Percentiles rank a stretch among this genome's conserved stretches.
phyloP scores from a whole-genome alignment of 2,888 invertebrate species.

The Meiosimyza decipiens region DNA sequence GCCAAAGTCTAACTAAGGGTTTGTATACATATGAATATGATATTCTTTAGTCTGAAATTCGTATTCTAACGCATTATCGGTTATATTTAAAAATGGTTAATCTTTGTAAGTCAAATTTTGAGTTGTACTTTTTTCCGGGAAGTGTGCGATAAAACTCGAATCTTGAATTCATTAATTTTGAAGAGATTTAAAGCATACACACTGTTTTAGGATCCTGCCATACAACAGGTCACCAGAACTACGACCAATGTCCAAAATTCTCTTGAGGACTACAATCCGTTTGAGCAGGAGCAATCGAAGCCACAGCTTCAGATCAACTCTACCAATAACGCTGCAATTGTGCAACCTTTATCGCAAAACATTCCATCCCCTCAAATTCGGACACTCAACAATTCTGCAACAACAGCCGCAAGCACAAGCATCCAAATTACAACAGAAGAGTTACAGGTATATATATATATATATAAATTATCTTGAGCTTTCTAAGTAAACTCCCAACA shows the following conservation, averaged over 20 bases:
- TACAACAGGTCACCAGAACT: constrained; percentile 88
- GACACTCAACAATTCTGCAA: constrained; percentile 27
- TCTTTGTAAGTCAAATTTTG: too few species aligned
- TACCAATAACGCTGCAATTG: constrained; percentile 62
- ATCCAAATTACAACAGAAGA: constrained; percentile 75
- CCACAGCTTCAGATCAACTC: constrained; percentile 71
- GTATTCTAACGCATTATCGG: too few species aligned
- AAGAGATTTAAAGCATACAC: constrained; percentile 1
- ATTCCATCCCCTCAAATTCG: constrained; percentile 53
- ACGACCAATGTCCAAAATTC: constrained; percentile 72
- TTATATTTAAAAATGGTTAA: too few species aligned
- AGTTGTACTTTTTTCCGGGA: too few species aligned
- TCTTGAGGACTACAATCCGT: constrained; percentile 96
- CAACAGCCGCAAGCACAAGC: constrained; percentile 55
- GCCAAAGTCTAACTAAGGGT: too few species aligned
- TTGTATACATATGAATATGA: too few species aligned
- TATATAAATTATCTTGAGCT: too few species aligned
- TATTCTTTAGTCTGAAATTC: too few species aligned
- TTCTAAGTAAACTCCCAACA: too few species aligned
- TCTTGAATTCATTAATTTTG: too few species aligned
- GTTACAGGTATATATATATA: constrained; percentile 72
- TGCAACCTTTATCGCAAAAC: constrained; percentile 64
- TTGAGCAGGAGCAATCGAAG: constrained; percentile 75
- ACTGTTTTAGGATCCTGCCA: constrained; percentile 88
- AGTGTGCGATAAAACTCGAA: too few species aligned